These are phyloP conservation scores for Saiga tatarica DNA, from an alignment of 2,113 vertebrate species.

Conservation along the genomic window DNA sequence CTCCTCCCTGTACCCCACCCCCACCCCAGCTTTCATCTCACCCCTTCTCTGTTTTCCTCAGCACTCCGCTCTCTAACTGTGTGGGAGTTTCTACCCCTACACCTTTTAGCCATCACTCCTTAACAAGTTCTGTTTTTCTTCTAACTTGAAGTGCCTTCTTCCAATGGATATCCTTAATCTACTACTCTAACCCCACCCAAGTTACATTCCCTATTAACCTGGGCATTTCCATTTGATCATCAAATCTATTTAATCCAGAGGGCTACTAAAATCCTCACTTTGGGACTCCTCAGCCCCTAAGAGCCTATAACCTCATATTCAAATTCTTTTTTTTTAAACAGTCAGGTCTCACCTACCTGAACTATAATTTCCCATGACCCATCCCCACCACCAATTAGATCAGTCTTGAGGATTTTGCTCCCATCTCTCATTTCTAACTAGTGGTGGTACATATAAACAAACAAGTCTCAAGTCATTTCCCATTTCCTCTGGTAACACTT, in stretches of 20 bases:
- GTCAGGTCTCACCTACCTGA: not conserved
- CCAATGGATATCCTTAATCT: not conserved
- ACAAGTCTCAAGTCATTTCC: not conserved
- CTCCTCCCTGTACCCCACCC: not conserved
- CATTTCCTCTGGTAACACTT: not conserved
- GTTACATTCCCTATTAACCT: not conserved
- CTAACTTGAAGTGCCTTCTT: not conserved
- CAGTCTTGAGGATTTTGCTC: not conserved
- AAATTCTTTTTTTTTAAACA: not conserved
- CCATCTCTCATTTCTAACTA: not conserved
- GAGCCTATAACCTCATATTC: not conserved
- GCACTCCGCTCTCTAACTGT: not conserved
- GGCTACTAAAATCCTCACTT: not conserved
- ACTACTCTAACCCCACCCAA: not conserved
- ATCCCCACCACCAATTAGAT: not conserved
- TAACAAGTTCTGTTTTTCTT: not conserved
- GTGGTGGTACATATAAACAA: not conserved
- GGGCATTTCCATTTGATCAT: not conserved
- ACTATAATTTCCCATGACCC: not conserved
- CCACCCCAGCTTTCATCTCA: not conserved
- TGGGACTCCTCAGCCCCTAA: not conserved
- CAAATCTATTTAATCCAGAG: not conserved
- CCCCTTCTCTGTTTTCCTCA: not conserved
- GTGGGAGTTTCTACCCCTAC: not conserved
- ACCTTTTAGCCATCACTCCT: not conserved